Evolutionary conservation across 1,140 invertebrate genomes (phyloP).

Genomic region (Oryctes rhinoceros): DNA sequence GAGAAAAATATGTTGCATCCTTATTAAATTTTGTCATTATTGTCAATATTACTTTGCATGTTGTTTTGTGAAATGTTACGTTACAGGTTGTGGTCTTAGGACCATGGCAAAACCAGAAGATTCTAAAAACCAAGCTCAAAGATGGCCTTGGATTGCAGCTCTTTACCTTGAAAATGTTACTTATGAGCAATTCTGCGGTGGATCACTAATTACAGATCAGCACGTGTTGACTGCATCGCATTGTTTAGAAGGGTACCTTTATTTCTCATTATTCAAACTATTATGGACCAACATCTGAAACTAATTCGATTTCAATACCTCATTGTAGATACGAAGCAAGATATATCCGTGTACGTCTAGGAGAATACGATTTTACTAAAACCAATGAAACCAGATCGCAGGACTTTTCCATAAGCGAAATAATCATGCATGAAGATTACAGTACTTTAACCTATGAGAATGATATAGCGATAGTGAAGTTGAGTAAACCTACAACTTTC

Average conservation of each 20-base stretch:
- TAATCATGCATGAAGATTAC: conserved; percentile 72
- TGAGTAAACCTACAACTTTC: conserved; percentile 73
- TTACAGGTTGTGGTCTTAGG: conserved; percentile 72
- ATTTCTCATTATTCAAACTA: background rate
- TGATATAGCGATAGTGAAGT: conserved; percentile 82
- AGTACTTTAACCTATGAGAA: conserved; percentile 70
- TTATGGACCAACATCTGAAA: background rate
- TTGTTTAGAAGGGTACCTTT: conserved; percentile 62
- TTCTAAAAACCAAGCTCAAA: conserved; percentile 60
- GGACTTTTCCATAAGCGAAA: conserved; percentile 72
- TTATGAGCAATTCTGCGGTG: conserved; percentile 76
- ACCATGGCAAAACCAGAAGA: conserved; percentile 67
- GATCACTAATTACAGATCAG: conserved; percentile 78
- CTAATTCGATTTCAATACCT: background rate
- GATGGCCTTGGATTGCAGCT: conserved; percentile 85
- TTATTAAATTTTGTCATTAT: no score
- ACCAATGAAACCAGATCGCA: conserved; percentile 70
- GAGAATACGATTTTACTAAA: conserved; percentile 79
- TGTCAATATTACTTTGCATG: background rate
- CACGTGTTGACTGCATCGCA: conserved; percentile 85
- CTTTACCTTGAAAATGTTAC: conserved; percentile 65
- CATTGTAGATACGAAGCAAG: background rate
- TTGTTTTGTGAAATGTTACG: background rate
- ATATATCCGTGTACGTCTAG: conserved; percentile 73
- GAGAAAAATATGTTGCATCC: no score